These are phyloP conservation scores for Azemiops feae DNA, from an alignment of 2,113 vertebrate genomes.

Conservation along the genomic window DNA sequence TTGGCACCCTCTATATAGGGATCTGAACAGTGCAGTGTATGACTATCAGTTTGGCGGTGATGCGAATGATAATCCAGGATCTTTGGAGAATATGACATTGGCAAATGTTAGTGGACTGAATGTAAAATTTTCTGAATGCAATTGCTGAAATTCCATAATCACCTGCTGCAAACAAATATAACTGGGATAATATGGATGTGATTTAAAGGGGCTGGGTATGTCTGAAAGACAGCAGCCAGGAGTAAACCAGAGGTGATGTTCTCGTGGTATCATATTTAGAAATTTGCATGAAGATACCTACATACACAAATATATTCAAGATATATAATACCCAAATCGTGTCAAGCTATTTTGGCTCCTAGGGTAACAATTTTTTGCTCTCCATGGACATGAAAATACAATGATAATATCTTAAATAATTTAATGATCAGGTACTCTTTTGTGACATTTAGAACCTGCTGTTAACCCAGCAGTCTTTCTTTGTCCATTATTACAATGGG, in stretches of 20 bases:
- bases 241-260: not conserved
- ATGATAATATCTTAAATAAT: not conserved
- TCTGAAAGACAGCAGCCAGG: not conserved
- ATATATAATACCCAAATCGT: not conserved
- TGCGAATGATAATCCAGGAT: not conserved
- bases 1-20: not conserved
- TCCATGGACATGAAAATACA: not conserved
- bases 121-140: not conserved
- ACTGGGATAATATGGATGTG: not conserved
- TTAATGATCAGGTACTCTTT: not conserved
- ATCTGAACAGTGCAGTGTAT: not conserved
- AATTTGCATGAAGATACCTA: not conserved
- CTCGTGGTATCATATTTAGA: not conserved
- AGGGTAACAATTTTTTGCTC: not conserved
- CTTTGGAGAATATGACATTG: not conserved
- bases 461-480: not conserved
- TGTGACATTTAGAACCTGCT: not conserved
- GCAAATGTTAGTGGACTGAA: not conserved
- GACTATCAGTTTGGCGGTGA: not conserved
- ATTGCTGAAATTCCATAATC: not conserved
- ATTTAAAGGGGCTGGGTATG: not conserved
- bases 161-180: not conserved
- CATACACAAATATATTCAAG: not conserved
- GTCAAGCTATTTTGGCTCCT: not conserved
- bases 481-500: not conserved